These are phyloP conservation scores for Anguilla japonica DNA, from an alignment of 2,113 vertebrate genomes.

Conservation along the genomic window DNA sequence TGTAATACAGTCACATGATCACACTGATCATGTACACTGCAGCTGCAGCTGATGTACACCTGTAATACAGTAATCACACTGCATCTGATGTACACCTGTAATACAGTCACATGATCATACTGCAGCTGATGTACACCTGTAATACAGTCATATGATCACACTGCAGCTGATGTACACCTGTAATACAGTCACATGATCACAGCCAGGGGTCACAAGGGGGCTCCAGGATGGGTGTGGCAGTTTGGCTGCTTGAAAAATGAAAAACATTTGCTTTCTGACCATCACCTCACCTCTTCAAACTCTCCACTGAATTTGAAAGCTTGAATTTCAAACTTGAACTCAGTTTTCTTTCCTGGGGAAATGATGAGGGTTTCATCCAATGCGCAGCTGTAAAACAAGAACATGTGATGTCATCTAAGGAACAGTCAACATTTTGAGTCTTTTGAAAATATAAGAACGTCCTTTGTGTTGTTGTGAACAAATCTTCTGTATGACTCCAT, in stretches of 20 bases:
- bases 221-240: neutral
- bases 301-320: slow-evolving; percentile 68
- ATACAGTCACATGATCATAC: slow-evolving; percentile 49
- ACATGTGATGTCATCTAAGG: neutral
- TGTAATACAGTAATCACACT: slow-evolving; percentile 39
- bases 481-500: no score
- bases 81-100: slow-evolving; percentile 59
- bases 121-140: slow-evolving; percentile 59
- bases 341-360: slow-evolving; percentile 18
- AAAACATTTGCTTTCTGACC: neutral
- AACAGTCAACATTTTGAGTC: neutral
- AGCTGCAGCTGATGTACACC: slow-evolving; percentile 57
- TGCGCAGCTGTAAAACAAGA: slow-evolving; percentile 51
- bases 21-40: no score
- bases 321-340: slow-evolving; percentile 62
- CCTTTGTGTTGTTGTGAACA: neutral
- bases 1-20: no score
- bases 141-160: slow-evolving; percentile 48
- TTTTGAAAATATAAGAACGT: neutral
- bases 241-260: neutral
- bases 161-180: slow-evolving; percentile 60
- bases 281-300: slow-evolving; percentile 58
- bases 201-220: neutral
- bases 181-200: neutral
- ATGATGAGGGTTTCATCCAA: slow-evolving; percentile 53